Evolutionary conservation across 2,113 vertebrate genomes (phyloP).

Genomic region (Talpa occidentalis): DNA sequence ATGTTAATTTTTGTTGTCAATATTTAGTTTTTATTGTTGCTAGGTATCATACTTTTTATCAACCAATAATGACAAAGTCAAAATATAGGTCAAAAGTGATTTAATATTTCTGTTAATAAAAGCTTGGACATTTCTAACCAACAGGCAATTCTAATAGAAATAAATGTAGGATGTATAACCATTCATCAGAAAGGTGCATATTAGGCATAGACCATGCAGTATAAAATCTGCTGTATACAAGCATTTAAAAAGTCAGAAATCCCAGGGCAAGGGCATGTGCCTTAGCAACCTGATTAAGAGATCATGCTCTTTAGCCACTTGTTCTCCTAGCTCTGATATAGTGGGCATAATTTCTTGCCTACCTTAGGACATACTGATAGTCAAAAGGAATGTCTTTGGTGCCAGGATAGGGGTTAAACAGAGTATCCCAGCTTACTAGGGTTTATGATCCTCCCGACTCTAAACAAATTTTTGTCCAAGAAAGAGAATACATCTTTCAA

Average conservation of each 20-base stretch:
- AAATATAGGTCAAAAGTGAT: neutral
- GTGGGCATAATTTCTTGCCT: neutral
- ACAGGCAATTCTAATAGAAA: neutral
- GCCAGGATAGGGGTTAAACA: neutral
- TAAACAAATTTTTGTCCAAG: neutral
- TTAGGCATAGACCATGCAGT: neutral
- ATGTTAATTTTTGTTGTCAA: neutral
- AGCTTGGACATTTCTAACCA: neutral
- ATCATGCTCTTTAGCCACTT: neutral
- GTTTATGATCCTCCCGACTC: neutral
- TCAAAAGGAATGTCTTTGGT: neutral
- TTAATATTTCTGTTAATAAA: conserved; percentile 3
- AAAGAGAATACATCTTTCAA: neutral
- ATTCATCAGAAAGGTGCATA: neutral
- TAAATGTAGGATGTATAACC: neutral
- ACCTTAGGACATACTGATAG: neutral
- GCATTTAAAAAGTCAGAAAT: neutral
- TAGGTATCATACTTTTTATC: neutral
- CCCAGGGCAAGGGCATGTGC: neutral
- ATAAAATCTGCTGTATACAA: neutral
- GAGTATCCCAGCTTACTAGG: neutral
- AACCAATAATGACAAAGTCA: neutral
- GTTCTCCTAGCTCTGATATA: neutral
- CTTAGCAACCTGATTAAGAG: neutral
- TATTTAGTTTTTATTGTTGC: neutral